A percentile compares a stretch with the other conserved stretches of the same genome.
Conservation (phyloP, 2,888 invertebrate genomes). For the Eupithecia tripunctaria region DNA sequence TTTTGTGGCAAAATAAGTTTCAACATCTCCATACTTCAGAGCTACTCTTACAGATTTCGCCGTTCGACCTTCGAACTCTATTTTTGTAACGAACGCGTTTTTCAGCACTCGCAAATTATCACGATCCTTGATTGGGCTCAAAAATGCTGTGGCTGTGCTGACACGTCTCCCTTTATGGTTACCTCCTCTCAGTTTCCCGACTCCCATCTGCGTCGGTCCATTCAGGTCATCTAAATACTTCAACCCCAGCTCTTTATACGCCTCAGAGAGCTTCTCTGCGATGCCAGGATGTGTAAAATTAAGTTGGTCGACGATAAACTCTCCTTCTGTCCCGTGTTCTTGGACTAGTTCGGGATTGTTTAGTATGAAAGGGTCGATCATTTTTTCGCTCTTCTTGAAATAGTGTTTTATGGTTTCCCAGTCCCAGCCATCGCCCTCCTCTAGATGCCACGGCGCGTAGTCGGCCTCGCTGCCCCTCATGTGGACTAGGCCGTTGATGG, state of each 20-base stretch:
- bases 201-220: constrained; percentile 79
- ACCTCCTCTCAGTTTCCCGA: constrained; percentile 81
- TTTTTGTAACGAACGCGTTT: constrained; percentile 58
- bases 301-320: constrained; percentile 78
- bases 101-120: constrained; percentile 70
- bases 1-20: constrained; percentile 62
- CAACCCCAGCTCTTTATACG: constrained; percentile 80
- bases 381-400: constrained; percentile 75
- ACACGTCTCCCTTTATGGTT: constrained; percentile 80
- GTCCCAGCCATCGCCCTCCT: constrained; percentile 72
- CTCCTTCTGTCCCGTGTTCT: constrained; percentile 79
- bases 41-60: constrained; percentile 65
- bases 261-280: constrained; percentile 65
- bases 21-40: constrained; percentile 55
- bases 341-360: constrained; percentile 65
- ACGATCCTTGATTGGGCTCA: constrained; percentile 63
- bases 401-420: constrained; percentile 70
- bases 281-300: constrained; percentile 71
- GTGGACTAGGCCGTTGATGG: constrained; percentile 74
- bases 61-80: constrained; percentile 57
- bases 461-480: constrained; percentile 73
- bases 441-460: constrained; percentile 68
- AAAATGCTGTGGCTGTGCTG: constrained; percentile 82
- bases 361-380: constrained; percentile 70
- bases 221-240: constrained; percentile 72